phyloP scores from a whole-genome alignment of 2,888 invertebrate species.

The Diarsia rubi region DNA sequence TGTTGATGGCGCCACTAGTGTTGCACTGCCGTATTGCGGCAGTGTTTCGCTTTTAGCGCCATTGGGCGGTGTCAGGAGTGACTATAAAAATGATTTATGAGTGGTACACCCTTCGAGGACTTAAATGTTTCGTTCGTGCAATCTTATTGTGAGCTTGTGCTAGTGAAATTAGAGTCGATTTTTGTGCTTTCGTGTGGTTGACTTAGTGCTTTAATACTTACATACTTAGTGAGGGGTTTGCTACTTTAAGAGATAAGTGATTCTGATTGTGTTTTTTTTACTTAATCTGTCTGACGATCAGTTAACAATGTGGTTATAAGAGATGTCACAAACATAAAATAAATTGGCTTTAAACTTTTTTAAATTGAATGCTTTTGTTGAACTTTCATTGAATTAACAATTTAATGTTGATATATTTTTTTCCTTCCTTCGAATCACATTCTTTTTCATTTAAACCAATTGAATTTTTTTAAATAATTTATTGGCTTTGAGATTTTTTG shows the following conservation, averaged over 20 bases:
- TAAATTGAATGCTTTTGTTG: neutral
- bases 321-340: too few species aligned
- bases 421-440: too few species aligned
- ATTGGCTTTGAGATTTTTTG: too few species aligned
- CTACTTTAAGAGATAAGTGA: neutral
- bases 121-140: slow-evolving; percentile 13
- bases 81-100: slow-evolving; percentile 52
- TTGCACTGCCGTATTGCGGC: slow-evolving; percentile 15
- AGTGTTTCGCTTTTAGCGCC: slow-evolving; percentile 2
- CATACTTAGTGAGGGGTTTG: neutral
- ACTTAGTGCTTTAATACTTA: neutral
- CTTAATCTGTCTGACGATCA: neutral
- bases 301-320: too few species aligned
- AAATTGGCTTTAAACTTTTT: neutral
- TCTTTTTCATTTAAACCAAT: too few species aligned
- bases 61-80: slow-evolving; percentile 25
- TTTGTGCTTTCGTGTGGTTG: neutral
- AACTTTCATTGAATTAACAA: neutral
- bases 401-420: neutral
- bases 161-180: neutral
- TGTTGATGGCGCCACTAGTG: slow-evolving; percentile 29
- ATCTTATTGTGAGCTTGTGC: slow-evolving; percentile 2
- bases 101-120: slow-evolving; percentile 4
- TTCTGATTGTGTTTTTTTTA: neutral
- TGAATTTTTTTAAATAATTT: too few species aligned